Base-by-base conservation (phyloP, 1,140 invertebrate species). In the Colletes latitarsis region DNA sequence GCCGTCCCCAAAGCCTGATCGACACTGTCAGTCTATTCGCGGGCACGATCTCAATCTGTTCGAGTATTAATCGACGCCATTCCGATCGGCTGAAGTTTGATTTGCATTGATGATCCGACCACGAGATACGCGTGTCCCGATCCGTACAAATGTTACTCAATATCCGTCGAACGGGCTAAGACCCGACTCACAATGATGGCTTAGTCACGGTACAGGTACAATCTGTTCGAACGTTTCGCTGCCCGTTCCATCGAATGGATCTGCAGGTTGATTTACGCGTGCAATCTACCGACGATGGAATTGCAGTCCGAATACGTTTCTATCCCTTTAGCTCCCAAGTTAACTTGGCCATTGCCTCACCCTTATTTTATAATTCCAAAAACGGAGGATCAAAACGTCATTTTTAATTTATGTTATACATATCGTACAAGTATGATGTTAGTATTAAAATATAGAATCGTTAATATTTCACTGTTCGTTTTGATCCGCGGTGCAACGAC, bases 11-110 rank as follows among this genome's bases (percentile, higher is more conserved):
- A 78, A 78, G 76, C 55, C 49, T 78, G 76, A 78, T 78, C n/a
- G 76, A 78, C 76, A 39, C 39, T 46, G 58, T 39, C 76, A 62
- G 14, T 71, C 57, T 8, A 9, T 19, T 49, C 30, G 17, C 9
- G 30, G 21, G 75, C 14, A 12, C 67, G 67, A 70, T 77, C 57
- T 77, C 67, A 62, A 77, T 77, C 46, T 15, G n/a, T 62, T 55
- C 14, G 41, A 63, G 63, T 63, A 72, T 72, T 72, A 72, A 78
- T 72, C 76, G 66, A 43, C 39, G 68, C 58, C 30, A n/a, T 63
- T 64, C 58, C 30, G 6, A 60, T 3, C 19, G 67, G 21, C n/a
- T 46, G 69, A 39, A 6, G 41, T 19, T 77, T 8, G 66, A 77
- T 70, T 60, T 46, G 17, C 43, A 70, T 30, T 39, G 68, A 62